These are phyloP conservation scores for Adoxophyes honmai DNA, from an alignment of 1,140 invertebrate genomes.

Conservation along the genomic window DNA sequence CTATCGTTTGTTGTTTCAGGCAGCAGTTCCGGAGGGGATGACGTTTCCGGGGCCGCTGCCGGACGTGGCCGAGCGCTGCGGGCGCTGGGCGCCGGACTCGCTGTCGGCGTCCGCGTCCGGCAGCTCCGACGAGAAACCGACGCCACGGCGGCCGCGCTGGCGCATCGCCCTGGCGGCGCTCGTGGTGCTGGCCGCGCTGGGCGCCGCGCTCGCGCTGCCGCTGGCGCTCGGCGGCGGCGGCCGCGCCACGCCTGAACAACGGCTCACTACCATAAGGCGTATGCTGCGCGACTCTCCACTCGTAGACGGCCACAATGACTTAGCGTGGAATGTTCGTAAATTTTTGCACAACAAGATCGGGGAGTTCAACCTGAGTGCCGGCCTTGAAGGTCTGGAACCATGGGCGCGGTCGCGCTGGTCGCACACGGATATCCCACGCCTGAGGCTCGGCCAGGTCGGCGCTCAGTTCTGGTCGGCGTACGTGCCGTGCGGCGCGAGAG, in stretches of 20 bases:
- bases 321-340: slow-evolving; percentile 90
- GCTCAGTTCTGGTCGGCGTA: slow-evolving; percentile 92
- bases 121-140: slow-evolving; percentile 71
- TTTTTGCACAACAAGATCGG: slow-evolving; percentile 90
- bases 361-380: slow-evolving; percentile 86
- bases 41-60: slow-evolving; percentile 70
- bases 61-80: slow-evolving; percentile 73
- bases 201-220: slow-evolving; percentile 65
- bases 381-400: slow-evolving; percentile 85
- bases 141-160: slow-evolving; percentile 64
- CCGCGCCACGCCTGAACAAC: slow-evolving; percentile 77
- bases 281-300: slow-evolving; percentile 80
- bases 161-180: slow-evolving; percentile 65
- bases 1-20: slow-evolving; percentile 52
- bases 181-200: slow-evolving; percentile 62
- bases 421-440: slow-evolving; percentile 92
- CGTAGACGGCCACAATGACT: slow-evolving; percentile 90
- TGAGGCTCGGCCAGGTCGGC: slow-evolving; percentile 88
- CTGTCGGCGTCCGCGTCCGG: slow-evolving; percentile 68
- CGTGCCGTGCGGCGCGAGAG: slow-evolving; percentile 88
- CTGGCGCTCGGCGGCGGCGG: slow-evolving; percentile 71
- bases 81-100: slow-evolving; percentile 69
- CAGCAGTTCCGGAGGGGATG: slow-evolving; percentile 69
- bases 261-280: slow-evolving; percentile 76
- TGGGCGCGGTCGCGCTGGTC: slow-evolving; percentile 90